Evolutionary conservation across 2,888 invertebrate genomes (phyloP).

Genomic region (Melanophora roralis): DNA sequence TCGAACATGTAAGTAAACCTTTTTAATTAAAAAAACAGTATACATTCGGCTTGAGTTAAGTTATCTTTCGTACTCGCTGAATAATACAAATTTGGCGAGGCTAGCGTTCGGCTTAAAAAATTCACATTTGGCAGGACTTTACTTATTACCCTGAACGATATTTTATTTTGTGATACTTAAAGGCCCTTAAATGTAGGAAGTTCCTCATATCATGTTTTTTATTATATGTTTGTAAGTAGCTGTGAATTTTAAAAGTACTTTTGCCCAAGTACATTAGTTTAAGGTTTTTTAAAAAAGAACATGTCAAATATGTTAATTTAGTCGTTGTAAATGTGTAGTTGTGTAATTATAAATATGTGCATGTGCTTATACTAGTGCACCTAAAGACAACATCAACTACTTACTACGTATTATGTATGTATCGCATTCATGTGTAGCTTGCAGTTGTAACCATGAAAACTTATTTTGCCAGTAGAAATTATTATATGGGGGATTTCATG

Average conservation of each 20-base stretch:
- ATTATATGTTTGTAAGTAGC: slow-evolving; percentile 26
- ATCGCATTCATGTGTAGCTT: not conserved
- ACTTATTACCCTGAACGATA: slow-evolving; percentile 41
- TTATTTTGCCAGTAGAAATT: not conserved
- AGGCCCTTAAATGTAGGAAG: slow-evolving; percentile 57
- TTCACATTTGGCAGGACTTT: no score
- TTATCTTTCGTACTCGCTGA: no score
- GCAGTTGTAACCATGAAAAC: not conserved
- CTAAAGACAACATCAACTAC: not conserved
- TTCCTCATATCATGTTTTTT: slow-evolving; percentile 41
- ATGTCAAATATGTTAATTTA: slow-evolving; percentile 12
- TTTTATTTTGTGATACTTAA: slow-evolving; percentile 37
- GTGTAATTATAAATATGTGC: not conserved
- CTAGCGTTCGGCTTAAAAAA: no score
- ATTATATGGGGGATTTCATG: no score
- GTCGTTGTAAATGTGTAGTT: not conserved
- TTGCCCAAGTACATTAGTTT: slow-evolving; percentile 5
- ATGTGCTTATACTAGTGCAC: not conserved
- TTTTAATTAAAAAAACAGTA: no score
- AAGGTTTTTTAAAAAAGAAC: not conserved
- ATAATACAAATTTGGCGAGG: no score
- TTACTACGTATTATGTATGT: no score
- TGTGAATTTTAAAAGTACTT: slow-evolving; percentile 43
- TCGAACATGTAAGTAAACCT: no score
- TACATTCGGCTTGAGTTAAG: no score